Conservation (phyloP, 2,797 vertebrate genomes). For the Pantherophis vulpinus region DNA sequence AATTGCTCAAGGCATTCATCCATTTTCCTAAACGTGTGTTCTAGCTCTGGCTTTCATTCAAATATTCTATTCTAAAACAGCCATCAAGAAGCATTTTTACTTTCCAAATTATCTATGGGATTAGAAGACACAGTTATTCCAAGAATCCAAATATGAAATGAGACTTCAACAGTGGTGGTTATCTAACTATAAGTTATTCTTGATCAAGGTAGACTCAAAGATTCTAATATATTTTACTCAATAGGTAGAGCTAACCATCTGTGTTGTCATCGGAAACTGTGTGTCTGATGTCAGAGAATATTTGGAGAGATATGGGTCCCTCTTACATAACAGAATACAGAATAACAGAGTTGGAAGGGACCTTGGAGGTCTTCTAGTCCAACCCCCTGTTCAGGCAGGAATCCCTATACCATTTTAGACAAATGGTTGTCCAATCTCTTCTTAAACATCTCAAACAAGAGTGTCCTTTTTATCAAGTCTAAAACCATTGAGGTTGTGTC, state of each 20-base stretch:
- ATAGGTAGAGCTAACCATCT: background rate
- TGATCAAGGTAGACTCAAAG: background rate
- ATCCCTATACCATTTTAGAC: no score
- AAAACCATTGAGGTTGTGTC: background rate
- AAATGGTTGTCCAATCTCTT: no score
- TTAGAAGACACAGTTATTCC: conserved; percentile 63
- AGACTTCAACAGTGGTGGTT: background rate
- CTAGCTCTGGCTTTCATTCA: conserved; percentile 45
- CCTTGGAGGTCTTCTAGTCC: no score
- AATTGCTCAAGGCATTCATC: conserved; percentile 1
- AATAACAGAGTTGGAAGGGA: background rate
- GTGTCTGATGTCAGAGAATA: background rate
- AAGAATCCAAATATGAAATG: background rate
- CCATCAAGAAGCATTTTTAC: conserved; percentile 42
- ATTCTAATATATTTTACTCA: background rate
- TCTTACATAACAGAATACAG: background rate
- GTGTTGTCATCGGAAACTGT: no score
- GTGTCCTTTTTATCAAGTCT: background rate
- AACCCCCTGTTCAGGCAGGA: no score
- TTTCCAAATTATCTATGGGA: conserved; percentile 54
- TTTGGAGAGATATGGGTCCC: background rate
- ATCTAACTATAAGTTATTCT: background rate
- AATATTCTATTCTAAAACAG: conserved; percentile 49
- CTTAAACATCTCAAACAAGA: background rate
- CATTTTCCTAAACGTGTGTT: conserved; percentile 33